Evolutionary conservation across 2,113 vertebrate species (phyloP).

Genomic region (Mola mola): DNA sequence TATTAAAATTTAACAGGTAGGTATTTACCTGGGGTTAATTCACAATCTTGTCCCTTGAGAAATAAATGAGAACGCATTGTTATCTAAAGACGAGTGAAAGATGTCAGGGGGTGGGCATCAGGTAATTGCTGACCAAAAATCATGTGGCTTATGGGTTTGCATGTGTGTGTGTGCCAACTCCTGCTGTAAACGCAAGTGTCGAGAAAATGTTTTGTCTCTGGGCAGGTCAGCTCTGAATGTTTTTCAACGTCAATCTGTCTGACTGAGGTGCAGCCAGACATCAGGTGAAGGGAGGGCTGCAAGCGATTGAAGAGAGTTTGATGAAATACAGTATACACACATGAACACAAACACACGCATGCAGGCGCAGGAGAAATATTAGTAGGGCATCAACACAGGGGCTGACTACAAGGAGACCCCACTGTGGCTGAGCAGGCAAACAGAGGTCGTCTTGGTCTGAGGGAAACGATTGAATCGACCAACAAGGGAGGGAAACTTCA

Average conservation of each 20-base stretch:
- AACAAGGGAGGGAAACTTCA: constrained; percentile 51
- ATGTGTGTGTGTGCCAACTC: neutral
- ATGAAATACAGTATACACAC: constrained; percentile 27
- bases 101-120: constrained; percentile 5
- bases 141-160: neutral
- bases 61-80: constrained; percentile 47
- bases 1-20: constrained; percentile 58
- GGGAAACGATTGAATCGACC: constrained; percentile 21
- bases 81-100: constrained; percentile 18
- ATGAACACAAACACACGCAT: neutral
- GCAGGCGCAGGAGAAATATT: constrained; percentile 13
- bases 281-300: constrained; percentile 4
- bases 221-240: constrained; percentile 26
- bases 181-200: constrained; percentile 27
- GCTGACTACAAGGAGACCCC: constrained; percentile 48
- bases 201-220: constrained; percentile 13
- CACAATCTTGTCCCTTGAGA: constrained; percentile 28
- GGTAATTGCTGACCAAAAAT: constrained; percentile 9
- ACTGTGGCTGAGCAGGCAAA: constrained; percentile 45
- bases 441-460: constrained; percentile 45
- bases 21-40: constrained; percentile 64
- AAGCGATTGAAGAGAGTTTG: constrained; percentile 29
- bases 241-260: constrained; percentile 44
- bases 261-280: constrained; percentile 22
- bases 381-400: constrained; percentile 21